Conservation (phyloP, 1,140 invertebrate species). For the Drosophila saltans region DNA sequence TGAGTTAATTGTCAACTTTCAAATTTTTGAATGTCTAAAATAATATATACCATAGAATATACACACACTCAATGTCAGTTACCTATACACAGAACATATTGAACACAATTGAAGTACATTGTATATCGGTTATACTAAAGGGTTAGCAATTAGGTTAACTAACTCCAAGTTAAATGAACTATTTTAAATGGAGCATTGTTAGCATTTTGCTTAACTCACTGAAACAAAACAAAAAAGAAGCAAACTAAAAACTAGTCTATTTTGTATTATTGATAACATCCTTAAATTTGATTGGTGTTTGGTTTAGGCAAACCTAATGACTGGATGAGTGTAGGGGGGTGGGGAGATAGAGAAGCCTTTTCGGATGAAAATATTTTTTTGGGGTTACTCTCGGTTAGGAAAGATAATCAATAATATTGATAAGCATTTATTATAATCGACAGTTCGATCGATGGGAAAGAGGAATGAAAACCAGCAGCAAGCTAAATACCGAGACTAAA, state of each 20-base stretch:
- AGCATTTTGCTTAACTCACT: not conserved
- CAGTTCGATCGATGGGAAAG: not conserved
- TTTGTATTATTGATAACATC: too few relatives aligned
- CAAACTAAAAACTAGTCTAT: too few relatives aligned
- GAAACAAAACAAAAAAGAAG: not conserved
- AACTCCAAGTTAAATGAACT: too few relatives aligned
- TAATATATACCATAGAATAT: not conserved
- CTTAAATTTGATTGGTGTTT: not conserved
- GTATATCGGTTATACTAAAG: too few relatives aligned
- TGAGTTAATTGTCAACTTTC: not conserved
- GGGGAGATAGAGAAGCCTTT: too few relatives aligned
- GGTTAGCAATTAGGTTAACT: too few relatives aligned
- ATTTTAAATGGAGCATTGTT: too few relatives aligned
- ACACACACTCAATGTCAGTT: not conserved
- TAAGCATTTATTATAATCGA: not conserved
- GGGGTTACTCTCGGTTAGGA: not conserved
- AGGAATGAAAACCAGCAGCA: not conserved
- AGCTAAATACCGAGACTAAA: not conserved
- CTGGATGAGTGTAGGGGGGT: not conserved
- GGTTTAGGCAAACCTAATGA: not conserved
- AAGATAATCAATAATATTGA: slow-evolving; percentile 12
- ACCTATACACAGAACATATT: not conserved
- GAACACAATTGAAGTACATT: too few relatives aligned
- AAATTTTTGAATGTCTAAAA: slow-evolving; percentile 12
- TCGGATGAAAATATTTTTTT: not conserved